Evolutionary conservation across 2,113 vertebrate genomes (phyloP).

Genomic region (Ailurus styani): DNA sequence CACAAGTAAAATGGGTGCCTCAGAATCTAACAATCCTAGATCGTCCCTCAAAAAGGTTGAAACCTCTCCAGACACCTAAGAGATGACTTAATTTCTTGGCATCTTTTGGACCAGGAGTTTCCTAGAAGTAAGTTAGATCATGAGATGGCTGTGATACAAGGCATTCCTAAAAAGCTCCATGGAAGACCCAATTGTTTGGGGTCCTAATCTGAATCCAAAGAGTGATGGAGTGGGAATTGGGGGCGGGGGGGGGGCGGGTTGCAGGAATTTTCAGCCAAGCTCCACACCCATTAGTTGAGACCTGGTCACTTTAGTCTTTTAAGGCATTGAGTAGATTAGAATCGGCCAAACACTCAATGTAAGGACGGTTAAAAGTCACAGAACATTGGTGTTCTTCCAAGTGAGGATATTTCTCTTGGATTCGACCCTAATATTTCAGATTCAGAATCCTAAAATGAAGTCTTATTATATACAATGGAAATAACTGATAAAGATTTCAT

Average conservation of each 20-base stretch:
- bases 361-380: conserved; percentile 24
- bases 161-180: background rate
- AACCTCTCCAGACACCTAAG: background rate
- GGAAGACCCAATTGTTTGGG: background rate
- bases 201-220: background rate
- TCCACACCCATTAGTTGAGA: background rate
- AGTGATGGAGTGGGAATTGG: background rate
- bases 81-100: background rate
- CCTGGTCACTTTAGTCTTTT: background rate
- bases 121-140: background rate
- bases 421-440: conserved; percentile 36
- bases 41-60: background rate
- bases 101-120: background rate
- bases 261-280: background rate
- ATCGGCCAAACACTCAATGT: background rate
- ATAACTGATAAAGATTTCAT: conserved; percentile 29
- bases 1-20: background rate
- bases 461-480: background rate
- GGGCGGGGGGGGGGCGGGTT: too few relatives aligned
- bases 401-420: conserved; percentile 11
- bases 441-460: conserved; percentile 39
- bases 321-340: background rate
- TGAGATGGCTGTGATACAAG: background rate
- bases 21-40: background rate
- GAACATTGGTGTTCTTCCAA: conserved; percentile 55